These are phyloP conservation scores for Asobara japonica DNA, from an alignment of 1,140 invertebrate genomes.

Conservation along the genomic window DNA sequence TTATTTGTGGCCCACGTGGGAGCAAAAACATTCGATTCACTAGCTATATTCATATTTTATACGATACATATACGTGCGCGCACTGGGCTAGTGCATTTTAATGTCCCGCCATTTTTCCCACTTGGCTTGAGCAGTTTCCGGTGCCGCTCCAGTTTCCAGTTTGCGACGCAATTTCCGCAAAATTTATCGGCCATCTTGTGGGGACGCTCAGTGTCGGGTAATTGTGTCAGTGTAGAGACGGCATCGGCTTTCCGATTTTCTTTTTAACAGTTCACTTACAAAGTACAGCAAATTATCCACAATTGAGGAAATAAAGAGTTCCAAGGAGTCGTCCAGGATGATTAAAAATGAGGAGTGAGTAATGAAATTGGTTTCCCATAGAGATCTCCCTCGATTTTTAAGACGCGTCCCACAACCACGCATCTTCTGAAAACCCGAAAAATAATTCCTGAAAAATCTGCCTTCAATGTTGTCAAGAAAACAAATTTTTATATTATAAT, in stretches of 20 bases:
- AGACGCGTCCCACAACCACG: background rate
- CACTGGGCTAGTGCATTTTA: no score
- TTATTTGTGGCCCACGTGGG: no score
- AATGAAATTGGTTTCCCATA: background rate
- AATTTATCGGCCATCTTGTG: background rate
- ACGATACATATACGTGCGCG: no score
- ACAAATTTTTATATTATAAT: no score
- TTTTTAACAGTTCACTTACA: background rate
- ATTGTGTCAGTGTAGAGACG: background rate
- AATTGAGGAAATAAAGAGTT: background rate
- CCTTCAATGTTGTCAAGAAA: no score
- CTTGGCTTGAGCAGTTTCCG: background rate
- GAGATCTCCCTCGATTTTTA: background rate
- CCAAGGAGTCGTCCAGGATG: background rate
- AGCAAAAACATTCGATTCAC: background rate
- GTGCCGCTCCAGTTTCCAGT: background rate
- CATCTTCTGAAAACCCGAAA: background rate
- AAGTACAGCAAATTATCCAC: background rate
- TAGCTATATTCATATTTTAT: background rate
- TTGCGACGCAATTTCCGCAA: no score
- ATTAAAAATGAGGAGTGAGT: conserved; percentile 31
- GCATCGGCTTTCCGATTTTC: background rate
- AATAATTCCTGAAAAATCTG: no score
- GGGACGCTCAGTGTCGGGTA: background rate
- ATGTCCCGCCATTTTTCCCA: background rate